A percentile compares a stretch with the other conserved stretches of the same genome.
These are phyloP conservation scores for Tenthredo notha DNA, from an alignment of 2,888 invertebrate species.

Conservation along the genomic window DNA sequence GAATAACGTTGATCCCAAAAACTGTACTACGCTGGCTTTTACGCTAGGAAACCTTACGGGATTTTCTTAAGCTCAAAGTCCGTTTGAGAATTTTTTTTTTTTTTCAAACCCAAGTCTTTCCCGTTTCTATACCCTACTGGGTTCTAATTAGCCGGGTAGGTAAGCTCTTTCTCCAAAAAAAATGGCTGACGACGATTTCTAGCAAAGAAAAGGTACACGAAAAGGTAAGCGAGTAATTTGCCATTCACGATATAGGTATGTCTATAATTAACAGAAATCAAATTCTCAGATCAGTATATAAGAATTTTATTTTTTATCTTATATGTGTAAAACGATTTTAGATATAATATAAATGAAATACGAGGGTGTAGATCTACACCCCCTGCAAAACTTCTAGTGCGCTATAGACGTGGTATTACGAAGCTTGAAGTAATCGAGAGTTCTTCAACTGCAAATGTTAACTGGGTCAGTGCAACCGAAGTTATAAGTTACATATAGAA, in stretches of 20 bases:
- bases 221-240: not conserved
- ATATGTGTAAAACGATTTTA: not conserved
- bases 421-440: constrained; percentile 1
- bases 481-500: not conserved
- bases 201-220: not conserved
- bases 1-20: constrained; percentile 24
- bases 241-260: not conserved
- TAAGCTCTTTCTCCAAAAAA: constrained; percentile 1
- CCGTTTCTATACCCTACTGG: not conserved
- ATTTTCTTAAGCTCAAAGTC: not conserved
- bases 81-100: not conserved
- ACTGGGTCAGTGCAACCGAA: constrained; percentile 21
- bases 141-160: constrained; percentile 8
- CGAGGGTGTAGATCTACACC: constrained; percentile 6
- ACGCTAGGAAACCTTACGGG: not conserved
- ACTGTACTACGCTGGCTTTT: constrained; percentile 3
- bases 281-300: not conserved
- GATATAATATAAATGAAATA: constrained; percentile 17
- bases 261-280: not conserved
- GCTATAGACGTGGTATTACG: not conserved
- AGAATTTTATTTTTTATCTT: not conserved
- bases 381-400: not conserved
- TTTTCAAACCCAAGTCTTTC: not conserved
- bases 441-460: not conserved
- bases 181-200: not conserved